Base-by-base conservation (phyloP, 2,888 invertebrate genomes). In the Timema podura region DNA sequence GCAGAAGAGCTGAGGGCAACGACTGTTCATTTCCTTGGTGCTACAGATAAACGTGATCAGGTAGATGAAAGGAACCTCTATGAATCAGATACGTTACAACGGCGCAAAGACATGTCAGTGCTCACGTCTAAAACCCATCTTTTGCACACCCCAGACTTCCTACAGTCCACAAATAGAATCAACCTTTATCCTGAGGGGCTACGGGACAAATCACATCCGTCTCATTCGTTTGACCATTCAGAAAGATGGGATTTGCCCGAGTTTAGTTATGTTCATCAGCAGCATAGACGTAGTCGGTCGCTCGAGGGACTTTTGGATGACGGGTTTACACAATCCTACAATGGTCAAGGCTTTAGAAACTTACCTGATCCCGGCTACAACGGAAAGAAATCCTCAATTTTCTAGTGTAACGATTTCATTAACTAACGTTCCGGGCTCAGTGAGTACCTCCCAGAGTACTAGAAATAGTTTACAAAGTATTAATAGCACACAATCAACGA, bases 61-160 rank as follows among this genome's bases (percentile, higher is more conserved):
- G 88, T 90, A 68, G 90, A 90, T 77, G 83, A 88, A 76, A 88
- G 89, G 78, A 91, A 91, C 78, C 87, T 90, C 75, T 91, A 90
- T 76, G 90, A 90, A 79, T 88, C 90, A 0, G 85, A 88, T 70
- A 86, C 87, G 11, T 81, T 88, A 44, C 86, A 86, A 76, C 81
- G 85, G 71, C 85, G 85, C 30, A 87, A 73, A 54, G 30, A 30
- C 30, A 30, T 30, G 30, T 30, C 30, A 30, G 30, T 30, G 30
- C 3, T 30, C 30, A 30, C 30, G 30, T 30, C 30, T 30, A 30
- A 30, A 30, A 3, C 30, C 1, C 30, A 30, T 30, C 61, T 44
- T 15, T 57, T 61, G n/a, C 47, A 47, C 30, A 59, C 48, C 16
- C 48, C 59, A 13, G 68, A 68, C 49, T 49, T 48, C 13, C 44